These are phyloP conservation scores for Xiphophorus couchianus DNA, from an alignment of 2,113 vertebrate genomes.

Conservation along the genomic window DNA sequence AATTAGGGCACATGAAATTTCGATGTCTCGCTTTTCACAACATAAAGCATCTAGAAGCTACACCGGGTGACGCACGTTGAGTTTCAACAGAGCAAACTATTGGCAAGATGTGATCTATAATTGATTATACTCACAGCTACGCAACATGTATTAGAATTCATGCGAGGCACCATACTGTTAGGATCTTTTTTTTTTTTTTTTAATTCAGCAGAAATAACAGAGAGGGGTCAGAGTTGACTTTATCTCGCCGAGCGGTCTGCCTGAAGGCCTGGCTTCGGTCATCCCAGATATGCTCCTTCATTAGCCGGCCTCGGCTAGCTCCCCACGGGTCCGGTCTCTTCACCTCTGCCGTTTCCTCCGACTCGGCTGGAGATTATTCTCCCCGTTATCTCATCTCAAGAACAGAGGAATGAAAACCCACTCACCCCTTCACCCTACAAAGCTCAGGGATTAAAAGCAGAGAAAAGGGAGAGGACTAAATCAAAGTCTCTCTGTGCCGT, in stretches of 20 bases:
- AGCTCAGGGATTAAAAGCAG: slow-evolving; percentile 14
- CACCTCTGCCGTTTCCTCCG: slow-evolving; percentile 12
- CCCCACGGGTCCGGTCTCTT: slow-evolving; percentile 19
- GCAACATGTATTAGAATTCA: too few relatives aligned
- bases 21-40: too few relatives aligned
- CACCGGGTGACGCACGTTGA: too few relatives aligned
- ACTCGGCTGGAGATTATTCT: slow-evolving; percentile 31
- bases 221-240: background rate
- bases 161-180: too few relatives aligned
- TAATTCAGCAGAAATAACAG: background rate
- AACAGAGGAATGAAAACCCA: background rate
- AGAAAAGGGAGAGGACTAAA: slow-evolving; percentile 11
- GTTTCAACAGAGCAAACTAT: too few relatives aligned
- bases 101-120: too few relatives aligned
- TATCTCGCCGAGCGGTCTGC: background rate
- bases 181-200: background rate
- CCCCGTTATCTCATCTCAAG: background rate
- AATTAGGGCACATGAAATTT: too few relatives aligned
- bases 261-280: slow-evolving; percentile 4
- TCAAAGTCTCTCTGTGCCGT: slow-evolving; percentile 17
- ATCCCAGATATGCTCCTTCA: slow-evolving; percentile 7
- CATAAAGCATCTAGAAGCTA: too few relatives aligned
- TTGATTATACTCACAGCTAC: too few relatives aligned
- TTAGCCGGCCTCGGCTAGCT: slow-evolving; percentile 11
- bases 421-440: background rate